Evolutionary conservation across 2,797 vertebrate species (phyloP).

Genomic region (Delichon dasypus): DNA sequence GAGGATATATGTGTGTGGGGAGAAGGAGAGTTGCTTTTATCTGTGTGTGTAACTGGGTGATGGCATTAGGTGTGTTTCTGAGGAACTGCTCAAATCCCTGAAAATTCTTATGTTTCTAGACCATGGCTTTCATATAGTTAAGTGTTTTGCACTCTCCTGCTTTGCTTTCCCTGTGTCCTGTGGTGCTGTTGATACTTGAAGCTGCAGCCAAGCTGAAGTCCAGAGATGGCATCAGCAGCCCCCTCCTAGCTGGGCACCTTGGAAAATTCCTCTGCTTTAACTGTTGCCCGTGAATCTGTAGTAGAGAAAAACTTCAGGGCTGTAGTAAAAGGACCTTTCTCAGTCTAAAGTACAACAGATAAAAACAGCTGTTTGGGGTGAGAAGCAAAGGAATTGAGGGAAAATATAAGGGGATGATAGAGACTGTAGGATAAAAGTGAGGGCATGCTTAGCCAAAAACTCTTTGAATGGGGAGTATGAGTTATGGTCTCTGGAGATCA

Average conservation of each 20-base stretch:
- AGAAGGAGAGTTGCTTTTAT: not conserved
- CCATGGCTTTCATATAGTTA: not conserved
- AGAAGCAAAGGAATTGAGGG: conserved; percentile 6
- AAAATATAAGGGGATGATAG: not conserved
- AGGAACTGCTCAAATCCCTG: not conserved
- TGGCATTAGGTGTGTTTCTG: not conserved
- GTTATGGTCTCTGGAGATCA: conserved; percentile 23
- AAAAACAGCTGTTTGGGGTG: not conserved
- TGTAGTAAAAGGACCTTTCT: not conserved
- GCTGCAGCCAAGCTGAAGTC: not conserved
- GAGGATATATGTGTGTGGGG: not conserved
- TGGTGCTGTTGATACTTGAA: not conserved
- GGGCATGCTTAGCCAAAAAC: not conserved
- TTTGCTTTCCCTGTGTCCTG: not conserved
- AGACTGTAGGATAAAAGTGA: not conserved
- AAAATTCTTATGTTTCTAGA: not conserved
- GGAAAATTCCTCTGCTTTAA: not conserved
- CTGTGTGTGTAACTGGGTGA: not conserved
- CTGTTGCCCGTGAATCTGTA: not conserved
- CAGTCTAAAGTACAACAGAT: not conserved
- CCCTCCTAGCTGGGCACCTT: not conserved
- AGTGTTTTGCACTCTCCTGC: not conserved
- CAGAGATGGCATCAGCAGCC: not conserved
- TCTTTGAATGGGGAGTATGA: not conserved
- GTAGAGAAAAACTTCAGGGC: not conserved